Base-by-base conservation (phyloP, 2,113 vertebrate species). In the Herpetotheres cachinnans region DNA sequence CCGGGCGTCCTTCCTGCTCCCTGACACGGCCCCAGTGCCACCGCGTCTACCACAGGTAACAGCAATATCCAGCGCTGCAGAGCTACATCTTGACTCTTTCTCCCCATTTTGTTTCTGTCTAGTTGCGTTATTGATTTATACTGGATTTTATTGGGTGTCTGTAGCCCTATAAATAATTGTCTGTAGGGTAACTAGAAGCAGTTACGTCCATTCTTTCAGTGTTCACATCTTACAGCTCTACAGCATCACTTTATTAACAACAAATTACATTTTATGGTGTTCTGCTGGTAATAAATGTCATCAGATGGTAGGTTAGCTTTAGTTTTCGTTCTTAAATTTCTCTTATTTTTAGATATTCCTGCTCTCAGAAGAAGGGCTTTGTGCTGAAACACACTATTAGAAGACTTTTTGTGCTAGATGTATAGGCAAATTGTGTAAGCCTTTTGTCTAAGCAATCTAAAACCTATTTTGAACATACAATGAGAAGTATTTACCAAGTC, bases 391-490 rank as follows among this genome's bases (percentile, higher is more conserved):
- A 71, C 73, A 18, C 49, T 59, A 77, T 93, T 90, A 95, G 59
- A 87, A 89, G 87, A 65, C 36, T 36, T 87, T 90, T 89, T 95
- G 83, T 91, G 62, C 91, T 93, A 54, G 54, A 93, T 92, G 71
- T 58, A 67, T 32, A 62, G 91, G 62, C 56, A 86, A 80, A 74
- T 94, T 91, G 66, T 70, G 47, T 62, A 74, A 86, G 87, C 84
- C 54, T 81, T 95, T 95, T 95, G 78, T 97, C 20, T 88, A 93
- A 66, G 91, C 88, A 93, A 96, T 95, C 78, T 93, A 80, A 93
- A 90, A 82, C 54, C 70, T 63, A 63, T 95, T 96, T 90, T 77
- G 74, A 94, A 66, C 67, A 88, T 59, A 93, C 49, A 96, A 96
- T 93, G 79, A 66, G 72, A 92, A 91, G 73, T 90, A 90, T 93